Base-by-base conservation (phyloP, 2,113 vertebrate genomes). In the Apus apus region DNA sequence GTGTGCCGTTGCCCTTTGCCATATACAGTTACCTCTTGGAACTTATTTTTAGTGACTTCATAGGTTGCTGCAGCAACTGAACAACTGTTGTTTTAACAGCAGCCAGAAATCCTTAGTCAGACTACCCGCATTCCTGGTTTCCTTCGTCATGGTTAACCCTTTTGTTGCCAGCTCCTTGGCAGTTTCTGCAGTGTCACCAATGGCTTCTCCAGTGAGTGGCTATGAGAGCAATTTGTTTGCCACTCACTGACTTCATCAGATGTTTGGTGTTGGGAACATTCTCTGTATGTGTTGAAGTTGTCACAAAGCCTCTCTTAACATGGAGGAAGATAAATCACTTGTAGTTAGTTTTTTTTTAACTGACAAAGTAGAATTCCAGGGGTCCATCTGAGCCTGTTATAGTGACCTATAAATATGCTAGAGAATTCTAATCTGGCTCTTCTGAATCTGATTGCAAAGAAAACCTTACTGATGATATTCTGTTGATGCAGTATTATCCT, bases 11-110 rank as follows among this genome's bases (percentile, higher is more conserved):
- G 93, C 93, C 93, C 93, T 97, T 97, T 94, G 93, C 96, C 92
- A 87, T 93, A 78, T 87, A 40, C 81, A 87, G 87, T 91, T 94
- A 74, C 89, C 91, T 94, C 94, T 95, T 97, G 92, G 97, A 97
- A 92, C 93, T 88, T 97, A 97, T 96, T 96, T 98, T 96, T 97
- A 97, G 97, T 97, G 96, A 97, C 94, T 75, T 98, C 96, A 97
- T 93, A 32, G 0, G 80, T 97, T 93, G 91, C 97, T 96, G 85
- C 90, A 95, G 96, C 93, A 97, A 98, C 97, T 57, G 30, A 81
- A 85, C 95, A 94, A 98, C 94, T 94, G 94, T 97, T 97, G 89
- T 67, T 89, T 87, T 94, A 70, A 76, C 51, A 87, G 88, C 90
- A 85, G 96, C 90, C 97, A 96, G 91, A 96, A 84, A 72, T 89